Conservation (phyloP, 1,140 invertebrate genomes). For the Drosophila ananassae region DNA sequence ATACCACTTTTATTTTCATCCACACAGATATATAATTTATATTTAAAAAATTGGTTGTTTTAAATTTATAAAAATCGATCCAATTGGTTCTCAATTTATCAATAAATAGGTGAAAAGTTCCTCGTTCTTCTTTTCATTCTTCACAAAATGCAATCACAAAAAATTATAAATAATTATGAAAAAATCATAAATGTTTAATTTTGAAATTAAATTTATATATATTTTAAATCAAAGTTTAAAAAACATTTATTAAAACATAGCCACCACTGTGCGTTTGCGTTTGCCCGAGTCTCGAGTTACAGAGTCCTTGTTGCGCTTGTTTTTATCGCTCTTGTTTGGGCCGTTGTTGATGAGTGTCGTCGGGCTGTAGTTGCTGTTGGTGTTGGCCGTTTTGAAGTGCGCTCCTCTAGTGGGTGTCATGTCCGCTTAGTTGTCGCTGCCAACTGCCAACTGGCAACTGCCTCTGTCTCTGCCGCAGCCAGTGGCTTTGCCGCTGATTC, state of each 20-base stretch:
- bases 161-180: too few relatives aligned
- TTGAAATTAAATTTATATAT: background rate
- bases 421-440: conserved; percentile 69
- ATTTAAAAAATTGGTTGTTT: too few relatives aligned
- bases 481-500: conserved; percentile 4
- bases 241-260: background rate
- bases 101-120: too few relatives aligned
- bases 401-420: conserved; percentile 75
- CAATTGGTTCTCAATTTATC: too few relatives aligned
- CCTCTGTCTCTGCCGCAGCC: background rate
- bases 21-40: too few relatives aligned
- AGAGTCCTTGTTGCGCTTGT: conserved; percentile 80
- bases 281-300: conserved; percentile 56
- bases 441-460: conserved; percentile 16
- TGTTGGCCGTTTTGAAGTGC: conserved; percentile 70
- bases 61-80: too few relatives aligned
- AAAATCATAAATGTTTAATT: too few relatives aligned
- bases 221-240: background rate
- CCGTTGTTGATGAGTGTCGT: conserved; percentile 76
- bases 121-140: too few relatives aligned
- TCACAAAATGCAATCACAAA: too few relatives aligned
- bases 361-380: conserved; percentile 38
- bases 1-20: too few relatives aligned
- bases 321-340: conserved; percentile 77
- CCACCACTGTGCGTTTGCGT: background rate